Conservation (phyloP, 2,797 vertebrate genomes). For the Poecilia gillii region DNA sequence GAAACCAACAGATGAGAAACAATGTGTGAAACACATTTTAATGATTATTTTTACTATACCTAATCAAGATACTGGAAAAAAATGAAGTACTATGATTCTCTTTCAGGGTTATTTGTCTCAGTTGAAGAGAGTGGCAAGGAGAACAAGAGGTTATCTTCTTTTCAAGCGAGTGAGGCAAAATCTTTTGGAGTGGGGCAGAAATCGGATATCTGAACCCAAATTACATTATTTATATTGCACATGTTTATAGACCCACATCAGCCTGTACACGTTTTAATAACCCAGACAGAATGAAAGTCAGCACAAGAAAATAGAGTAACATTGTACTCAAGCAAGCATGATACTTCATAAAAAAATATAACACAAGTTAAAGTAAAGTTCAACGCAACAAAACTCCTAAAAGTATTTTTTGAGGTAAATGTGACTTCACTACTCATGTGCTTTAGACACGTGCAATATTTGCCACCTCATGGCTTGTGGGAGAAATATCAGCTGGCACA, state of each 20-base stretch:
- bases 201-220: not conserved
- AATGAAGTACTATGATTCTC: constrained; percentile 7
- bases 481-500: constrained; percentile 5
- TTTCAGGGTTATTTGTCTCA: constrained; percentile 33
- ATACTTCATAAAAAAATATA: not conserved
- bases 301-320: not conserved
- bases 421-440: not conserved
- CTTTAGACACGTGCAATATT: no score
- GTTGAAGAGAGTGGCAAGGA: constrained; percentile 10
- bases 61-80: constrained; percentile 10
- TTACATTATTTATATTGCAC: not conserved
- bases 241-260: not conserved
- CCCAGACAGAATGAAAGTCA: not conserved
- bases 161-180: constrained; percentile 10
- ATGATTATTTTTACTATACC: constrained; percentile 17
- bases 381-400: not conserved
- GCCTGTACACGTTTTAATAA: not conserved
- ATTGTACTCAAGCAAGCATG: not conserved
- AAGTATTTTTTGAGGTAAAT: not conserved
- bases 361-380: not conserved
- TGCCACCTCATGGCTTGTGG: not conserved
- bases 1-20: not conserved
- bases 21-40: not conserved
- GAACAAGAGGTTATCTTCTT: constrained; percentile 27
- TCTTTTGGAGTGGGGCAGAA: constrained; percentile 5